Evolutionary conservation across 2,888 invertebrate genomes (phyloP), one percentile per base, ranked within the genome.

Genomic region (Noctua janthe): DNA sequence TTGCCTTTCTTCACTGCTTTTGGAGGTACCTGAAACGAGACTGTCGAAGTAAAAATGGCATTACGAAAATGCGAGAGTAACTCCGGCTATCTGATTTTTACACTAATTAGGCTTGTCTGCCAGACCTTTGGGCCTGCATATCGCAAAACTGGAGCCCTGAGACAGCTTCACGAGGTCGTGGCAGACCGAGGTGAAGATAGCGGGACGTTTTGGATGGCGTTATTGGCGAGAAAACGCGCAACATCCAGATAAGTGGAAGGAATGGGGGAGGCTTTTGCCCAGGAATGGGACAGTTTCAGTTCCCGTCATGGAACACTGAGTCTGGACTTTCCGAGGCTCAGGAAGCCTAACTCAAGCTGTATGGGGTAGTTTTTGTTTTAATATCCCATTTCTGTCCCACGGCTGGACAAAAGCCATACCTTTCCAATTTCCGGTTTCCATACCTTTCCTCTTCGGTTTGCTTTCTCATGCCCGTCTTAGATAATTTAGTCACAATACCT

Each of bases 401-500:
- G n/a, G 11, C 20, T 54, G 54, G 20, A 7, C 8, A 54, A 54
- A 54, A 2, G 8, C 54, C 20, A 54, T 20, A 20, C 54, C 54
- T 54, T 15, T 54, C 54, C 20, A 54, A 54, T 54, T 20, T 29
- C 29, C 29, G 29, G 29, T 29, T 29, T 29, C 29, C 29, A 29
- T 29, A 29, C 29, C 29, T 29, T 29, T 54, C 7, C 54, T 20
- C 7, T 54, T 54, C 20, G 54, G 20, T 47, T 11, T 47, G 47
- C 54, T 2, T 54, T 54, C 54, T 59, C n/a, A 5, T 3, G 3
- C 0, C 23, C 4, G 56, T 59, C 15, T n/a, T n/a, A 29, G 29
- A 59, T 29, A n/a, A 59, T 13, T n/a, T 13, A 59, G n/a, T 54
- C 15, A 71, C 43, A 39, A 35, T 84, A 97, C 98, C 97, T 98